Base-by-base conservation (phyloP, 1,140 invertebrate genomes). In the Tetramorium alpestre region DNA sequence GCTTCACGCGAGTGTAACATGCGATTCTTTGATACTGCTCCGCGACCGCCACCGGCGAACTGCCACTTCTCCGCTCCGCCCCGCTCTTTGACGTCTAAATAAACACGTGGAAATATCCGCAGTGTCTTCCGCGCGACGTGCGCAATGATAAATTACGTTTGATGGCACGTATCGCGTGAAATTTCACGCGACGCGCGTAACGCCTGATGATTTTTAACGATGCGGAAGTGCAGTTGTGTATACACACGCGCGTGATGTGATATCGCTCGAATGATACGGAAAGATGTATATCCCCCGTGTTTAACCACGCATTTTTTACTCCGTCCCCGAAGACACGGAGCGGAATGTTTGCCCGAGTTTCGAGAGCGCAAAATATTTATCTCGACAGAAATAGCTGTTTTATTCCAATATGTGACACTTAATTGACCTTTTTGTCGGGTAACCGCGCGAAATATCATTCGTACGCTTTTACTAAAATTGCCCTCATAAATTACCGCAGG, bases 1-100 rank as follows among this genome's bases (percentile, higher is more conserved):
- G 80, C 54, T 73, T 84, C 80, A 73, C 51, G 65, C 67, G 54
- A 82, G 2, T 54, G 13, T 69, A 80, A 47, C 78, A 82, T 72
- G 67, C 69, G 28, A 73, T 84, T 84, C 80, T 73, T 84, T 84
- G 69, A 82, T 73, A 72, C 33, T 49, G 25, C 51, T 54, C 13
- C 64, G 62, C 64, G 78, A 41, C 44, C 41, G 38, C 25, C 60
- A 33, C 25, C 38, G 33, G 78, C 22, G 41, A 70, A 81, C 22
- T 28, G 65, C 3, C 33, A 22, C 41, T 67, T 72, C 58, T 33
- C 64, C 38, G 44, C 44, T 56, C 44, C 33, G 11, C 38, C 6
- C 18, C 18, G 33, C 25, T 60, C 54, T 60, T 60, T 73, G 38
- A 84, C 69, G 28, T 73, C 22, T 60, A 70, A 78, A 67, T 70